A percentile compares a stretch with the other conserved stretches of the same genome.
Conservation (phyloP, 2,888 invertebrate genomes). For the Balanococcus diminutus region DNA sequence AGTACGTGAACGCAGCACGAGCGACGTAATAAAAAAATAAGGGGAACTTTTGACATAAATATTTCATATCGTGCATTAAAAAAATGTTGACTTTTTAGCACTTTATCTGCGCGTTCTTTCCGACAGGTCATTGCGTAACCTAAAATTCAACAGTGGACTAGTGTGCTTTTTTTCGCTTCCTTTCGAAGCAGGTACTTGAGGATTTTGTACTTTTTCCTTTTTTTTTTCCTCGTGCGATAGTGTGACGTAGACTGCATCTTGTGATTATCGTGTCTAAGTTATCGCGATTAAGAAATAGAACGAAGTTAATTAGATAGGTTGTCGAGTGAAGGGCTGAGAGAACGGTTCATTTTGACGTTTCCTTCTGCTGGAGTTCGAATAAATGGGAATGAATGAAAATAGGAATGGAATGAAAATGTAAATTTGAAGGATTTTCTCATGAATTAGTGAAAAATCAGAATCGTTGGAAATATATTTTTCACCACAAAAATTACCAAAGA, state of each 20-base stretch:
- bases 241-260: not conserved
- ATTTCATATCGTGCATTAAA: slow-evolving; percentile 33
- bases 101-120: slow-evolving; percentile 4
- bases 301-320: not conserved
- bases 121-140: slow-evolving; percentile 24
- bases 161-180: not conserved
- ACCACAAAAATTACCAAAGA: no score
- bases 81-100: slow-evolving; percentile 39
- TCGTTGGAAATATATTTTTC: not conserved
- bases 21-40: not conserved
- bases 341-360: not conserved
- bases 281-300: not conserved
- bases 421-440: not conserved
- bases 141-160: not conserved
- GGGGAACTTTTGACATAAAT: slow-evolving; percentile 30
- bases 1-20: no score
- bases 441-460: not conserved
- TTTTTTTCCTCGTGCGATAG: not conserved
- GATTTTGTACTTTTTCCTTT: no score
- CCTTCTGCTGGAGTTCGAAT: not conserved
- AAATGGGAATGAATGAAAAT: no score
- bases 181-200: not conserved
- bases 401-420: not conserved
- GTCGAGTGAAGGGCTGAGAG: not conserved
- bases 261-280: not conserved